These are phyloP conservation scores for Pseudochirops corinnae DNA, from an alignment of 2,797 vertebrate genomes.

Conservation along the genomic window DNA sequence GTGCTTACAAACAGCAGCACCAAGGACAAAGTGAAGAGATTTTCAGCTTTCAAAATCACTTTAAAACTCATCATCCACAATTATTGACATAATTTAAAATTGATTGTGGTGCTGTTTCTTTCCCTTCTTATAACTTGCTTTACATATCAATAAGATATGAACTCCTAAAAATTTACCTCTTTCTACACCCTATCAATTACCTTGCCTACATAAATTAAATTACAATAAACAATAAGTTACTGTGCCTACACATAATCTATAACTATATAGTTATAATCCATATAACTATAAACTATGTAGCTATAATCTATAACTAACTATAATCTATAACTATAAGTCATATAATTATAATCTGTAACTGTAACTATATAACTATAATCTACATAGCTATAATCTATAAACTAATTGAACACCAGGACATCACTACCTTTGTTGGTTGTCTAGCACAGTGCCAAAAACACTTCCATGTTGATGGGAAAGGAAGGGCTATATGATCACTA, in stretches of 20 bases:
- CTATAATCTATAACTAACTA: too few species aligned
- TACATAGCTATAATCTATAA: too few species aligned
- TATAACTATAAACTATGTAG: too few species aligned
- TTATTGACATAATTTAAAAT: background rate
- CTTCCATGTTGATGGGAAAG: background rate
- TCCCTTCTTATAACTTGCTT: too few species aligned
- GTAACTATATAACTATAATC: background rate
- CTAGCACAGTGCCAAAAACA: background rate
- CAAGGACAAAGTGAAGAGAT: background rate
- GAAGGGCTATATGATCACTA: background rate
- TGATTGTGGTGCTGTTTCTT: background rate
- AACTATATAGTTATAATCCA: background rate
- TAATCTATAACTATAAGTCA: background rate
- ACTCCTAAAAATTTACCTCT: fast-evolving
- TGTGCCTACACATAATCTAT: background rate
- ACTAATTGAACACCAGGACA: background rate
- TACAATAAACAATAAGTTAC: too few species aligned
- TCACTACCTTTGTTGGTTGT: background rate
- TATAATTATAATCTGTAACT: background rate
- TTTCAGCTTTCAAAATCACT: background rate
- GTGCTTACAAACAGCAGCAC: background rate
- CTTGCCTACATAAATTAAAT: background rate
- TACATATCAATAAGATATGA: fast-evolving
- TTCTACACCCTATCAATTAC: background rate
- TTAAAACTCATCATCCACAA: background rate